Conservation (phyloP, 2,888 invertebrate species). For the Hetaerina titia region DNA sequence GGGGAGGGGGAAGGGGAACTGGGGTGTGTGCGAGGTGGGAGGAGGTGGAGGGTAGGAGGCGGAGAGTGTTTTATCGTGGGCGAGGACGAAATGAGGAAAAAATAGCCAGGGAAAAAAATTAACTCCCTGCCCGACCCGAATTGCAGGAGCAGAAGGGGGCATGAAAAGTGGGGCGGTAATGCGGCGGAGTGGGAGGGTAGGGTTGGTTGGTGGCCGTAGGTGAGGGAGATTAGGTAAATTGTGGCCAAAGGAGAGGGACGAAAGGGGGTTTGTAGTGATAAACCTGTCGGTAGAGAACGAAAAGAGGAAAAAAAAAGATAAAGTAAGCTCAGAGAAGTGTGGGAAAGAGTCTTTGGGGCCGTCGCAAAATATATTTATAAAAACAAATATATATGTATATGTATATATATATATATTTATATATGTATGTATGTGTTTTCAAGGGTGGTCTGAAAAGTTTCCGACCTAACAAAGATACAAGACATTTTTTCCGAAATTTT, state of each 20-base stretch:
- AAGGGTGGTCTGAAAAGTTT: no score
- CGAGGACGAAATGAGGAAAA: slow-evolving; percentile 25
- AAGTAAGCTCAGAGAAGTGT: not conserved
- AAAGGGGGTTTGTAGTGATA: slow-evolving; percentile 7
- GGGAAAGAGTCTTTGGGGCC: not conserved
- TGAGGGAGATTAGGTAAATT: slow-evolving; percentile 9
- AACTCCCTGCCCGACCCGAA: not conserved
- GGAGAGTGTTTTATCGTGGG: not conserved
- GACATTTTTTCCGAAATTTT: no score
- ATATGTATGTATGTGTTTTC: no score
- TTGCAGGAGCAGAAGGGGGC: not conserved
- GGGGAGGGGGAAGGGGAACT: not conserved
- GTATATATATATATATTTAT: no score
- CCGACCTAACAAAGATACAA: no score
- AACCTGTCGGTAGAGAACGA: not conserved
- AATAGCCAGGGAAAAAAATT: slow-evolving; percentile 17
- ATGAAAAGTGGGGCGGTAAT: not conserved
- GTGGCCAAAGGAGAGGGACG: not conserved
- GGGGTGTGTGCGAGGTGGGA: not conserved
- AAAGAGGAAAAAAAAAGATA: not conserved
- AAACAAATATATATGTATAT: no score
- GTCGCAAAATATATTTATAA: not conserved
- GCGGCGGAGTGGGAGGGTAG: not conserved
- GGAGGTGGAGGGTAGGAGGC: not conserved
- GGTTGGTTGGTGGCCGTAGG: not conserved